phyloP scores from a whole-genome alignment of 2,888 invertebrate species.

The Coelopa pilipes region DNA sequence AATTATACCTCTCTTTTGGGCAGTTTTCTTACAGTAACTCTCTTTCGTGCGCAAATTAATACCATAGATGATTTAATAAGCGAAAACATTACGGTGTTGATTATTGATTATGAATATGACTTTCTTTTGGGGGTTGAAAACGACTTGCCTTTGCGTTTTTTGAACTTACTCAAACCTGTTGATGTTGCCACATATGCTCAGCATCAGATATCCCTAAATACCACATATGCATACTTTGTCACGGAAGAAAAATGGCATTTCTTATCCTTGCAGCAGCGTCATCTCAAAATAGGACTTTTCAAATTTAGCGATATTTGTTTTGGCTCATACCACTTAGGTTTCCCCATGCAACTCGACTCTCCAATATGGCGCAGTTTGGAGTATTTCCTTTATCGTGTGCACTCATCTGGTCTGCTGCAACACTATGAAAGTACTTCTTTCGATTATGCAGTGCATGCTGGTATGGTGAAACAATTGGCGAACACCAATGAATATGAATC shows the following conservation, averaged over 20 bases:
- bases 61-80: constrained; percentile 52
- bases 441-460: constrained; percentile 51
- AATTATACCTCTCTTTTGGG: constrained; percentile 57
- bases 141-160: constrained; percentile 47
- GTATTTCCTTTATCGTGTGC: constrained; percentile 54
- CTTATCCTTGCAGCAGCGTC: constrained; percentile 54
- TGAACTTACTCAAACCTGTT: constrained; percentile 49
- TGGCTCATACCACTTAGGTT: constrained; percentile 50
- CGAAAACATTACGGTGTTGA: constrained; percentile 52
- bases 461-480: constrained; percentile 49
- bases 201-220: constrained; percentile 42
- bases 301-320: constrained; percentile 59
- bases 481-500: constrained; percentile 49
- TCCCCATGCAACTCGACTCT: constrained; percentile 48
- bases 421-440: constrained; percentile 53
- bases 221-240: constrained; percentile 53
- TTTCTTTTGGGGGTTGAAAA: constrained; percentile 48
- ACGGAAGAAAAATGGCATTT: constrained; percentile 59
- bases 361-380: constrained; percentile 43
- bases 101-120: constrained; percentile 54
- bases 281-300: constrained; percentile 50
- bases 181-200: constrained; percentile 48
- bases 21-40: constrained; percentile 56
- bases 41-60: constrained; percentile 55
- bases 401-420: constrained; percentile 55